A percentile compares a stretch with the other conserved stretches of the same genome.
phyloP scores from a whole-genome alignment of 2,113 vertebrate genomes.

The Picathartes gymnocephalus region DNA sequence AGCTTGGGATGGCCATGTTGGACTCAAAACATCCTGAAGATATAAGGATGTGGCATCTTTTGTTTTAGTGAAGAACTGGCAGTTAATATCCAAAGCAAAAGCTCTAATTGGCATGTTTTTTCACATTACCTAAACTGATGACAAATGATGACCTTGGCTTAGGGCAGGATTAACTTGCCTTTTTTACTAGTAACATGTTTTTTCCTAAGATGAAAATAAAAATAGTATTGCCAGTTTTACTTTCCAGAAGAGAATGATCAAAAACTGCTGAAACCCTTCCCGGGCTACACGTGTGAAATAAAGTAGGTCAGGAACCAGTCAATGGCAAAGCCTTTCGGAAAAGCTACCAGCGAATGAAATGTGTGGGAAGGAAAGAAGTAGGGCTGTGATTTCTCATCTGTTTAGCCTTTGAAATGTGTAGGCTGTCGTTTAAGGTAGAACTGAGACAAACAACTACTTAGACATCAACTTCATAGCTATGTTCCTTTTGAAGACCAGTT shows the following conservation, averaged over 20 bases:
- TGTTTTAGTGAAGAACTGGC: neutral
- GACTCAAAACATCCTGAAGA: neutral
- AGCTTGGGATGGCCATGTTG: neutral
- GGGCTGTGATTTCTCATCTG: neutral
- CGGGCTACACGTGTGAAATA: neutral
- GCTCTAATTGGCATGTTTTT: neutral
- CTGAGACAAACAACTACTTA: neutral
- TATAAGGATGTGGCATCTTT: neutral
- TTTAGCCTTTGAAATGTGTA: neutral
- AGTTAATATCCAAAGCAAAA: neutral
- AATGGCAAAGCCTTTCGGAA: constrained; percentile 13
- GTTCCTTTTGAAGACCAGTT: neutral
- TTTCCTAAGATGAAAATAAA: neutral
- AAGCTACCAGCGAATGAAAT: constrained; percentile 1
- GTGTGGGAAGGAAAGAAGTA: neutral
- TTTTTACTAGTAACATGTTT: neutral
- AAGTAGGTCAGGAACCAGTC: constrained; percentile 30
- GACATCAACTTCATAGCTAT: neutral
- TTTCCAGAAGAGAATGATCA: neutral
- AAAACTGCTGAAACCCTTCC: neutral
- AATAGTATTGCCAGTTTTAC: neutral
- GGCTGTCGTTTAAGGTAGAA: constrained; percentile 12
- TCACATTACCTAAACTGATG: neutral
- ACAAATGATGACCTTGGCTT: neutral
- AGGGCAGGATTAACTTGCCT: neutral